Conservation (phyloP, 2,888 invertebrate species). For the Chaetoderma sp. region DNA sequence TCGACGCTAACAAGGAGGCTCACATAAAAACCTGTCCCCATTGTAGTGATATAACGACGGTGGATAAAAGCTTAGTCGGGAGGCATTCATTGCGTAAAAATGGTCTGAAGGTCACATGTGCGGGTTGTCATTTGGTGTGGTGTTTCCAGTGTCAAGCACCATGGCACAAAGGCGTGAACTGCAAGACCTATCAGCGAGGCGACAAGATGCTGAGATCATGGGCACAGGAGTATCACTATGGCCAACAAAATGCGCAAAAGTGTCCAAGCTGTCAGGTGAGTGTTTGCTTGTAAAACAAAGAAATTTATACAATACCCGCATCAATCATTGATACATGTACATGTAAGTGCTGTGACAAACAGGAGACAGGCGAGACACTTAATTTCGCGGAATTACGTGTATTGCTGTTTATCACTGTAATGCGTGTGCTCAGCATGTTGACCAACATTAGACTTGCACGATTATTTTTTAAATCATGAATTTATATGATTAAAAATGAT, state of each 20-base stretch:
- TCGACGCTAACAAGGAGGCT: constrained; percentile 65
- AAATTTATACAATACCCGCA: neutral
- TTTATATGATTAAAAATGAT: no score
- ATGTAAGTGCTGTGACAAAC: no score
- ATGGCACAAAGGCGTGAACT: constrained; percentile 65
- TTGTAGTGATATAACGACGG: constrained; percentile 57
- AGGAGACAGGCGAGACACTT: no score
- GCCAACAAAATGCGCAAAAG: constrained; percentile 68
- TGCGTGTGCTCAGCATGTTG: no score
- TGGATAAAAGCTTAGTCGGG: constrained; percentile 22
- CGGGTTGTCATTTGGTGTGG: constrained; percentile 66
- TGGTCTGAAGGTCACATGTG: constrained; percentile 57
- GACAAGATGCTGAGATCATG: constrained; percentile 67
- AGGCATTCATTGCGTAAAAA: no score
- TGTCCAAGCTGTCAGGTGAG: constrained; percentile 71
- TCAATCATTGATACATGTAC: neutral
- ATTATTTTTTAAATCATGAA: no score
- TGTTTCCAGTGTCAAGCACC: constrained; percentile 70
- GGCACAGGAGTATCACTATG: constrained; percentile 66
- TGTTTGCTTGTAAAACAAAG: neutral
- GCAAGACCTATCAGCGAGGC: constrained; percentile 66
- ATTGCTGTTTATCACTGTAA: no score
- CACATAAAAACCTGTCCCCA: constrained; percentile 68
- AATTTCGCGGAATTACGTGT: no score
- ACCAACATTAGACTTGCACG: no score